Conservation (phyloP, 2,888 invertebrate genomes). For the Ophion obscuratus region DNA sequence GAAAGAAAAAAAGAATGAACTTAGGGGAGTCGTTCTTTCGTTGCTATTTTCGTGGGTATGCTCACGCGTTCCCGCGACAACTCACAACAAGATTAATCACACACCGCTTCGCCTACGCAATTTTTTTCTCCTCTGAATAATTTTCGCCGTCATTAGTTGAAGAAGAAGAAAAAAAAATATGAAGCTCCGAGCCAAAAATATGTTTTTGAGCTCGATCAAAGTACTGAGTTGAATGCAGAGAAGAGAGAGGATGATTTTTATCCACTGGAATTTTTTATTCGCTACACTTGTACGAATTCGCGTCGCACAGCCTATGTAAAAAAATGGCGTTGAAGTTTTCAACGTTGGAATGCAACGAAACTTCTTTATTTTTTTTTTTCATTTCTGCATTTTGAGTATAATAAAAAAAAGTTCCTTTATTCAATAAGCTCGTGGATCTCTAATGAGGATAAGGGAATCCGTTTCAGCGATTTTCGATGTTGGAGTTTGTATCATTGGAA, state of each 20-base stretch:
- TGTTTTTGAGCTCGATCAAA: neutral
- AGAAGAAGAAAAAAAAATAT: neutral
- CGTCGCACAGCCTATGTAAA: neutral
- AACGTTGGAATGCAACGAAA: too few relatives aligned
- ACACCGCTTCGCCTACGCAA: conserved; percentile 18
- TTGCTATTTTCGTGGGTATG: conserved; percentile 47
- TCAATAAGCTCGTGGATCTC: too few relatives aligned
- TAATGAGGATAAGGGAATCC: too few relatives aligned
- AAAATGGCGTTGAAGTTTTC: too few relatives aligned
- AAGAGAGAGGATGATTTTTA: neutral
- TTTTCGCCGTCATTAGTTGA: neutral
- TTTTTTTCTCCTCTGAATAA: conserved; percentile 21
- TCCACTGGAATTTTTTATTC: neutral
- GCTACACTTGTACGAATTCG: neutral
- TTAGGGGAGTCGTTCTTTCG: conserved; percentile 27
- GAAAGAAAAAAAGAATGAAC: conserved; percentile 10
- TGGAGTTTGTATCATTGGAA: too few relatives aligned
- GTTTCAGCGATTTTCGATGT: too few relatives aligned
- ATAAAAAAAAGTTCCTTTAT: too few relatives aligned
- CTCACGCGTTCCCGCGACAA: conserved; percentile 31
- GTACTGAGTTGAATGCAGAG: neutral
- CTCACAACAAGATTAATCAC: conserved; percentile 36
- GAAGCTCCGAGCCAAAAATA: neutral
- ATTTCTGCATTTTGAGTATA: too few relatives aligned
- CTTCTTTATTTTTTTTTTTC: too few relatives aligned